These are phyloP conservation scores for Drosophila triauraria DNA, from an alignment of 1,140 invertebrate species.

Conservation along the genomic window DNA sequence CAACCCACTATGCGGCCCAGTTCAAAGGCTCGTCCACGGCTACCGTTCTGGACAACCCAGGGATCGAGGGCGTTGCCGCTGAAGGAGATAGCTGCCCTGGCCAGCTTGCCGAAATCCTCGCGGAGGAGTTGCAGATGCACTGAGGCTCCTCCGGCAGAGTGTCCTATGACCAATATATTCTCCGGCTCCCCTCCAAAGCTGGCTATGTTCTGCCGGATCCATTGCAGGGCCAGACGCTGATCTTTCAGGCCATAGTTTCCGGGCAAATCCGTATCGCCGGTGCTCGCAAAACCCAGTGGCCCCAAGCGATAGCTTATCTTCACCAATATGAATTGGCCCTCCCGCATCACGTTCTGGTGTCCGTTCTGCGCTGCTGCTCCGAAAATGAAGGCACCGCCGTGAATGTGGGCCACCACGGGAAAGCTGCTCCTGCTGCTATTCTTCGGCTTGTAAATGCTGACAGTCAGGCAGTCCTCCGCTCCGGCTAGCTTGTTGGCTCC, in stretches of 20 bases:
- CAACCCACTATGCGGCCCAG: slow-evolving; percentile 87
- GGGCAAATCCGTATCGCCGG: slow-evolving; percentile 86
- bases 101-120: slow-evolving; percentile 64
- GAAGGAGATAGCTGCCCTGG: slow-evolving; percentile 63
- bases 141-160: slow-evolving; percentile 87
- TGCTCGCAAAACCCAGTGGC: slow-evolving; percentile 87
- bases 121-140: slow-evolving; percentile 89
- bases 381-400: slow-evolving; percentile 86
- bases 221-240: slow-evolving; percentile 88
- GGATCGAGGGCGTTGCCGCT: slow-evolving; percentile 72
- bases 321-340: slow-evolving; percentile 87
- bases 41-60: slow-evolving; percentile 86
- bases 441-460: slow-evolving; percentile 83
- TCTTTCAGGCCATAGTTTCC: slow-evolving; percentile 90
- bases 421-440: slow-evolving; percentile 41
- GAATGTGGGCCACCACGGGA: slow-evolving; percentile 86
- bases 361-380: slow-evolving; percentile 85
- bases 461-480: slow-evolving; percentile 81
- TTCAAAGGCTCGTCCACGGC: slow-evolving; percentile 86
- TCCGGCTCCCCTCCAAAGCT: slow-evolving; percentile 88
- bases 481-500: slow-evolving; percentile 55
- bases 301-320: slow-evolving; percentile 89
- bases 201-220: slow-evolving; percentile 87
- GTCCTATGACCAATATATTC: slow-evolving; percentile 86
- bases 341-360: slow-evolving; percentile 87